Evolutionary conservation across 2,888 invertebrate genomes (phyloP).

Genomic region (Operophtera brumata): DNA sequence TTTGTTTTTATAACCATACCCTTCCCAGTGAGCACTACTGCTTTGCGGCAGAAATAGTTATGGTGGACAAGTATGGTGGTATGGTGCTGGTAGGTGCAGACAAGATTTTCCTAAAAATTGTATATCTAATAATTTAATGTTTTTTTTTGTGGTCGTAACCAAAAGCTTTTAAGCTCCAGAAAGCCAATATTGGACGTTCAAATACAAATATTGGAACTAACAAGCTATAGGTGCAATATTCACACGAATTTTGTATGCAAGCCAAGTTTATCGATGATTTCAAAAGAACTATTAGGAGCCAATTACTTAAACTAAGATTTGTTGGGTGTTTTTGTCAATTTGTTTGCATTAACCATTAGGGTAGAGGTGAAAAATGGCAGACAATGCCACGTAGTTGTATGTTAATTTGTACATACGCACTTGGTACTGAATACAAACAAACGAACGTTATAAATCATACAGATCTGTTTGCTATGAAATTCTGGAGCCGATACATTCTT

Average conservation of each 20-base stretch:
- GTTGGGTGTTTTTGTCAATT: constrained; percentile 22
- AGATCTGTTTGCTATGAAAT: not conserved
- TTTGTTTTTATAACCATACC: too few relatives aligned
- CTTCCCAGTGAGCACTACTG: too few relatives aligned
- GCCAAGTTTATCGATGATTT: constrained; percentile 17
- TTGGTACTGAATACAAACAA: constrained; percentile 7
- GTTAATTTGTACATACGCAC: constrained; percentile 26
- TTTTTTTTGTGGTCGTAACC: not conserved
- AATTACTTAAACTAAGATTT: constrained; percentile 23
- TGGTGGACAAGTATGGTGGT: too few relatives aligned
- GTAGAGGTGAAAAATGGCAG: constrained; percentile 23
- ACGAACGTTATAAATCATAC: constrained; percentile 5
- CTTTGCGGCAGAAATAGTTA: too few relatives aligned
- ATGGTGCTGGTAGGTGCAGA: too few relatives aligned
- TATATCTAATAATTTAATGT: constrained; percentile 1
- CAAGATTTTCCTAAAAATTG: too few relatives aligned
- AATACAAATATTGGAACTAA: constrained; percentile 3
- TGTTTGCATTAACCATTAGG: constrained; percentile 22
- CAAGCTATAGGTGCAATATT: not conserved
- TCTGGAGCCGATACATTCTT: not conserved
- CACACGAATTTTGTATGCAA: not conserved
- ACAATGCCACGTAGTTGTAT: constrained; percentile 30
- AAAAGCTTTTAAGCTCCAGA: not conserved
- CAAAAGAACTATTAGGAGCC: constrained; percentile 18
- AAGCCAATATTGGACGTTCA: constrained; percentile 1